These are phyloP conservation scores for Florisuga fusca DNA, from an alignment of 2,797 vertebrate genomes.

Conservation along the genomic window DNA sequence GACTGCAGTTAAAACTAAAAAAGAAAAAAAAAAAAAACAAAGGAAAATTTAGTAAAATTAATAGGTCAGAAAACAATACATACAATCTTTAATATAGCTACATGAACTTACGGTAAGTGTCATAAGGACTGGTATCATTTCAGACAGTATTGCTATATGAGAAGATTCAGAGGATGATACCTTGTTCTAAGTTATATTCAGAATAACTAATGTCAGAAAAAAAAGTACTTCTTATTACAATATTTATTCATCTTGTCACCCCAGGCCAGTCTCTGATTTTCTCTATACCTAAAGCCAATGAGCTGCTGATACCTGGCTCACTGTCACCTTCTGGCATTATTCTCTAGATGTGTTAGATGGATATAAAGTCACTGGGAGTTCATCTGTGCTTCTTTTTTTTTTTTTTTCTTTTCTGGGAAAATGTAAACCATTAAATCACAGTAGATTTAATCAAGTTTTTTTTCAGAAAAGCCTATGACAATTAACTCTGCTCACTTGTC, in stretches of 20 bases:
- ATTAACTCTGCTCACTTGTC: not conserved
- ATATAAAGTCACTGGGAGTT: not conserved
- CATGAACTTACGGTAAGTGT: not conserved
- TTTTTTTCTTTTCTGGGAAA: not conserved
- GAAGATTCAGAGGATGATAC: not conserved
- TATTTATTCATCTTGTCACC: not conserved
- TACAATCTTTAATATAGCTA: not conserved
- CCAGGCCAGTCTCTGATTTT: not conserved
- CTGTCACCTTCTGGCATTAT: not conserved
- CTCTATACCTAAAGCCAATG: not conserved
- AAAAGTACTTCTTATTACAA: not conserved
- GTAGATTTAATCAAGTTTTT: not conserved
- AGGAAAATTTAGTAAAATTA: not conserved
- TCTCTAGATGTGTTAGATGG: not conserved
- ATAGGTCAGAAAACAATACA: not conserved
- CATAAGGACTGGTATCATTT: not conserved
- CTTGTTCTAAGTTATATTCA: not conserved
- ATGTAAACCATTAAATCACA: not conserved
- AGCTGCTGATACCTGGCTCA: not conserved
- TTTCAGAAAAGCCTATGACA: accelerated
- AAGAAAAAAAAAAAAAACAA: not conserved
- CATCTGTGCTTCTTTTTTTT: not conserved
- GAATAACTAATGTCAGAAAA: not conserved
- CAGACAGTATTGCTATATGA: not conserved
- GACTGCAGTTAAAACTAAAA: not conserved